phyloP scores from a whole-genome alignment of 2,888 invertebrate genomes.

The Drosophila neoperkinsi region DNA sequence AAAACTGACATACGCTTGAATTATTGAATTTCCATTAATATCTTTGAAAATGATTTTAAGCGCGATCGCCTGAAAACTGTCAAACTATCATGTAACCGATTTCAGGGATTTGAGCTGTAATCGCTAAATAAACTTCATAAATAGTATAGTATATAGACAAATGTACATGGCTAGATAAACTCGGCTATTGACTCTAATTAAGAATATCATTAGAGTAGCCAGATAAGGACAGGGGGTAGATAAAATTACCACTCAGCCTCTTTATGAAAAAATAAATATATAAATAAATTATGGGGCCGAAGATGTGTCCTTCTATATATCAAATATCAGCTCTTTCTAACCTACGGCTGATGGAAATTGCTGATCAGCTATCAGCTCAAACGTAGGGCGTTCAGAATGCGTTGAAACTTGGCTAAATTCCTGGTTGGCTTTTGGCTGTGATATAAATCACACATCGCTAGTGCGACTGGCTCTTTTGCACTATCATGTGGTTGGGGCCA shows the following conservation, averaged over 20 bases:
- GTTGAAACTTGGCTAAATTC: neutral
- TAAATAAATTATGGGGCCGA: neutral
- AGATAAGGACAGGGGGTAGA: neutral
- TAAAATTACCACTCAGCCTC: neutral
- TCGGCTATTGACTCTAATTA: neutral
- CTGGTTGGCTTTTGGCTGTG: constrained; percentile 26
- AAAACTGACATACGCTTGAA: neutral
- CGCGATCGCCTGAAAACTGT: neutral
- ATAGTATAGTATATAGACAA: neutral
- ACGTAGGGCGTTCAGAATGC: constrained; percentile 20
- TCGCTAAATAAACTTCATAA: neutral
- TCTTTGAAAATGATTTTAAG: neutral
- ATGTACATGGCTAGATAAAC: neutral
- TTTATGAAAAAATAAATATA: no score
- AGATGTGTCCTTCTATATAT: neutral
- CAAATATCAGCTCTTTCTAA: neutral
- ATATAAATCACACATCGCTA: constrained; percentile 65
- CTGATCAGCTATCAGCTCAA: neutral
- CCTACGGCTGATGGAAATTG: neutral
- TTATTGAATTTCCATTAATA: neutral
- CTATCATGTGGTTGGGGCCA: constrained; percentile 55
- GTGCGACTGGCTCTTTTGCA: constrained; percentile 45
- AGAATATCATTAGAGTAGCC: neutral
- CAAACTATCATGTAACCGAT: neutral
- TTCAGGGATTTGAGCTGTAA: neutral